phyloP scores from a whole-genome alignment of 2,888 invertebrate species.

The Sinohyriopsis cumingii region DNA sequence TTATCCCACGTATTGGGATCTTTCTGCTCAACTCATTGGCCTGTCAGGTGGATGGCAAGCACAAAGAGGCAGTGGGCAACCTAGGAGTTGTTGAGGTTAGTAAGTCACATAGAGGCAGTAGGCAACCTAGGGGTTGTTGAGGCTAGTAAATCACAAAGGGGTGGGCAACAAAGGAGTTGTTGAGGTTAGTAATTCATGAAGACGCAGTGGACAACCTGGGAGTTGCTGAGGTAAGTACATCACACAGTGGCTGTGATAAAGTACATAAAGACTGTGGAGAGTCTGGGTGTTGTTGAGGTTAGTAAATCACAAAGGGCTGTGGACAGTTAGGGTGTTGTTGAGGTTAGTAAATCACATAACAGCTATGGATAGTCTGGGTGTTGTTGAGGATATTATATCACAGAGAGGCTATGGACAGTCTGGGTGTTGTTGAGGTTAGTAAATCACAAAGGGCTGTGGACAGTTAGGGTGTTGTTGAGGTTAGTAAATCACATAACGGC shows the following conservation, averaged over 20 bases:
- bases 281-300: too few species aligned
- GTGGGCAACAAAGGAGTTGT: not conserved
- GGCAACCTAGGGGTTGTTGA: conserved; percentile 69
- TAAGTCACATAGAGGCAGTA: conserved; percentile 64
- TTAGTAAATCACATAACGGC: not conserved
- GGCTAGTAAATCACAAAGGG: not conserved
- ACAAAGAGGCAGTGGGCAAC: conserved; percentile 92
- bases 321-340: not conserved
- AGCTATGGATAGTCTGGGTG: not conserved
- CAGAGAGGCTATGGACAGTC: too few species aligned
- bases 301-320: not conserved
- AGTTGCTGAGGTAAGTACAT: not conserved
- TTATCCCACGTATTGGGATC: conserved; percentile 94
- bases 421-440: not conserved
- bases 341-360: not conserved
- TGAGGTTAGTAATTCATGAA: not conserved
- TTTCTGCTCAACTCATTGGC: conserved; percentile 95
- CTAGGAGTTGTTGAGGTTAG: conserved; percentile 81
- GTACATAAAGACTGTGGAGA: too few species aligned
- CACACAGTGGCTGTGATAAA: not conserved
- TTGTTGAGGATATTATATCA: too few species aligned
- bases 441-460: not conserved
- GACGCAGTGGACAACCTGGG: not conserved
- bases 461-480: too few species aligned
- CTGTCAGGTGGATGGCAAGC: conserved; percentile 94